A percentile compares a stretch with the other conserved stretches of the same genome.
phyloP scores from a whole-genome alignment of 2,113 vertebrate genomes.

The Burhinus bistriatus region DNA sequence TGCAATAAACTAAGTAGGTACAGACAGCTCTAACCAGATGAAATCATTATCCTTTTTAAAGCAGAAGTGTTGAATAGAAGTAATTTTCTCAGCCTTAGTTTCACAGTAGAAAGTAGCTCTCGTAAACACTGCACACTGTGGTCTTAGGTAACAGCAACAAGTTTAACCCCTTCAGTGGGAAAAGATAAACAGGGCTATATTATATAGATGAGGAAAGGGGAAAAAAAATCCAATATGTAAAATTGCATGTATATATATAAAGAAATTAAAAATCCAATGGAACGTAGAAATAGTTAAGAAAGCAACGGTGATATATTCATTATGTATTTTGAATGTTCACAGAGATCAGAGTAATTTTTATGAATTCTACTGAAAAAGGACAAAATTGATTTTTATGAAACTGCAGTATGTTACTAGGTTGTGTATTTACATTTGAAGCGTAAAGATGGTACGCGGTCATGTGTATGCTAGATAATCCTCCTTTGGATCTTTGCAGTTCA shows the following conservation, averaged over 20 bases:
- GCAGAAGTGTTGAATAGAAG: slow-evolving; percentile 62
- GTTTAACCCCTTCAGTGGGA: slow-evolving; percentile 31
- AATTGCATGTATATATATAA: not conserved
- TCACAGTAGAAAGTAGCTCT: slow-evolving; percentile 28
- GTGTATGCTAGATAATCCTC: not conserved
- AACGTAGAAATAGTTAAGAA: not conserved
- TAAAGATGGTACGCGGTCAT: not conserved
- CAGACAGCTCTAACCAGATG: slow-evolving; percentile 73
- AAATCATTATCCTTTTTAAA: slow-evolving; percentile 75
- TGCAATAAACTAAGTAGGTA: slow-evolving; percentile 70
- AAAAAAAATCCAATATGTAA: not conserved
- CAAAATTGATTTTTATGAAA: not conserved
- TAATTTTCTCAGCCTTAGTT: slow-evolving; percentile 69
- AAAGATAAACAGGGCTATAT: not conserved
- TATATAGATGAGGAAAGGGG: not conserved
- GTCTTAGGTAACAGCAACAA: slow-evolving; percentile 11
- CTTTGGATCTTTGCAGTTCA: not conserved
- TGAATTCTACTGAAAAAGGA: not conserved
- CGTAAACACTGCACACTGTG: slow-evolving; percentile 20
- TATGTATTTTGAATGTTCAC: not conserved
- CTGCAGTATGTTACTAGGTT: not conserved
- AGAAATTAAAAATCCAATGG: not conserved
- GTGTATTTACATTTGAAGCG: not conserved
- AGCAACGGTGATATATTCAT: not conserved
- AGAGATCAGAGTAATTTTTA: not conserved